Base-by-base conservation (phyloP, 2,888 invertebrate genomes). In the Dynastes tityus region DNA sequence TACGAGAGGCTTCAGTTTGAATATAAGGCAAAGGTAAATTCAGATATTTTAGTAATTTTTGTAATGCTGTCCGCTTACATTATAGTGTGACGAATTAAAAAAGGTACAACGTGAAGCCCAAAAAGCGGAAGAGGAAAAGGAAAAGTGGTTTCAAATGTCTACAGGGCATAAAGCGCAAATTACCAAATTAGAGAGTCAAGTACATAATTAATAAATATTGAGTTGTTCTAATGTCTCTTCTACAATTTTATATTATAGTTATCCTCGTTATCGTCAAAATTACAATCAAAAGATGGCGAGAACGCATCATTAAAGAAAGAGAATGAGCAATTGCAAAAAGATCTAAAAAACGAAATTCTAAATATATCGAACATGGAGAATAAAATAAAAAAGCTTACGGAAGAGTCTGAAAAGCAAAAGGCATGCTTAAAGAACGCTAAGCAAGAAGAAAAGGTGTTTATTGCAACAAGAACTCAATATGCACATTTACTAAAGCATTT, bases 371-470 rank as follows among this genome's bases (percentile, higher is more conserved):
- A 88, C 27, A 87, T 87, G 1, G 91, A 91, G 82, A 87, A 90
- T 5, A 85, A 90, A 73, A 83, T 91, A 37, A 90, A 90, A 82
- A 86, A 91, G 80, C 88, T 89, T 1, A 81, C 89, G 22, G 91
- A 91, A 82, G 91, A 92, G 81, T 88, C 88, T 74, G 90, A 91
- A 68, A 88, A 88, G 82, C 78, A 85, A 29, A 88, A 86, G 82
- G 80, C 71, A 3, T 80, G 83, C 11, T 76, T 88, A 27, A 86
- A 87, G 82, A 84, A 77, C n/a, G 79, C 82, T 1, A 87, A 86
- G 81, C 85, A 87, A 58, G 87, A 87, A 78, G 88, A 88, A 83
- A 88, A 87, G 84, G 88, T 45, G 45, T 11, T 45, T 8, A 9
- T 45, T 11, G 45, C 45, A 45, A 40, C 9, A 40, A 9, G 8